A percentile compares a stretch with the other conserved stretches of the same genome.
Conservation (phyloP, 1,140 invertebrate genomes). For the Limonius californicus region DNA sequence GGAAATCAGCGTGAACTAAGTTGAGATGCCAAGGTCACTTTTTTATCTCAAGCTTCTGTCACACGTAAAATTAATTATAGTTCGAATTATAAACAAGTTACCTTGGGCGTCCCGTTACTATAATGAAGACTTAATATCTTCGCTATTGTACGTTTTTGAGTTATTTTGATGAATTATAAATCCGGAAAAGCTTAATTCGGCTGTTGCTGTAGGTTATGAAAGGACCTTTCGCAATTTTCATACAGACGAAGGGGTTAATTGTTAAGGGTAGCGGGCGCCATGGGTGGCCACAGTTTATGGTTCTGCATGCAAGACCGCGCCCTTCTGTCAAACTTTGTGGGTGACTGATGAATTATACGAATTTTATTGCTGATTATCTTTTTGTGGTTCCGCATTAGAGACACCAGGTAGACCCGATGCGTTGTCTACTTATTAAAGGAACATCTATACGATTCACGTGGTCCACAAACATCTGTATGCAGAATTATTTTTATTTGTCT, state of each 20-base stretch:
- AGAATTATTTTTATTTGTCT: too few relatives aligned
- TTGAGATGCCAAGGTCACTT: too few relatives aligned
- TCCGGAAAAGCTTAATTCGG: neutral
- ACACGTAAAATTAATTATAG: neutral
- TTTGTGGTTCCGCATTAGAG: neutral
- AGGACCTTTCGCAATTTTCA: conserved; percentile 8
- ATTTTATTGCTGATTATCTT: conserved; percentile 10
- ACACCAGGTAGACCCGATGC: neutral
- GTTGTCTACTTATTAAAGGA: too few relatives aligned
- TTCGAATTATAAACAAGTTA: neutral
- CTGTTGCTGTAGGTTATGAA: neutral
- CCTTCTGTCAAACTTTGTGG: conserved; percentile 1
- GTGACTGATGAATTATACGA: conserved; percentile 11
- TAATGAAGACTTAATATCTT: neutral
- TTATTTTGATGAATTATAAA: neutral
- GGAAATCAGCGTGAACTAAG: too few relatives aligned
- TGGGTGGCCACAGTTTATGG: conserved; percentile 4
- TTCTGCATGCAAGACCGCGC: conserved; percentile 3
- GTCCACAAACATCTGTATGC: too few relatives aligned
- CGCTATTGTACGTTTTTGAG: neutral
- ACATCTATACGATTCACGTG: too few relatives aligned
- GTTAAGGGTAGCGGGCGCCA: conserved; percentile 3
- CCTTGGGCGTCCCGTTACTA: too few relatives aligned
- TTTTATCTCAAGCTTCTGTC: too few relatives aligned
- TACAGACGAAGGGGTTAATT: conserved; percentile 3